Base-by-base conservation (phyloP, 1,140 invertebrate genomes). In the Ptiloglossa arizonensis region DNA sequence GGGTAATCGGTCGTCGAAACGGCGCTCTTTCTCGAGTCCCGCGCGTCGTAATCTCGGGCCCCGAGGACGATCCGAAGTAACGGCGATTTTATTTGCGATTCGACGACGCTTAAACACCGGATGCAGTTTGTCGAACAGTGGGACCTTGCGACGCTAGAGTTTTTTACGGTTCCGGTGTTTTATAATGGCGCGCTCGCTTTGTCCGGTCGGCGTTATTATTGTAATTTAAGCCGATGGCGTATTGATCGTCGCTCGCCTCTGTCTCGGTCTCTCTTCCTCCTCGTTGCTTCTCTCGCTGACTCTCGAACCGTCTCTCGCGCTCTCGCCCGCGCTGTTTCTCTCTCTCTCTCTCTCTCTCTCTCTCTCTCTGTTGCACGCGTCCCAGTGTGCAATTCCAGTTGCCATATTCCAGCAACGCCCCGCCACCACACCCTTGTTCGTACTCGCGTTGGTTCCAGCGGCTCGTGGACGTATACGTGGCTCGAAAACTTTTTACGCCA, bases 161-260 rank as follows among this genome's bases (percentile, higher is more conserved):
- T 81, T 86, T 86, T 84, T 82, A 86, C 73, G 56, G 38, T 29
- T 60, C n/a, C 59, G 52, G 76, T 86, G 84, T 83, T 87, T 86
- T 73, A 86, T 86, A 87, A 84, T 80, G 69, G 77, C 73, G 29
- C 62, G 44, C 44, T 48, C 68, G 62, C 79, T 84, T 79, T 81
- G 79, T 87, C 80, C 72, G 76, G 76, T 68, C 79, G 57, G 50
- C 82, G 79, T 83, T 87, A 88, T 89, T 87, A 89, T 89, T 88
- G 86, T 88, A 87, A 88, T 86, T 88, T 86, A 81, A 88, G 86
- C 84, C 81, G 86, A 88, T 88, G 85, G 79, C 69, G 80, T 85
- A 88, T 88, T 84, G 87, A 88, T 88, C 86, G 86, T 70, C 70
- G 74, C 46, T 48, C 52, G 44, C 64, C 64, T 77, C 66, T 56